Base-by-base conservation (phyloP, 2,888 invertebrate species). In the Itoplectis maculator region DNA sequence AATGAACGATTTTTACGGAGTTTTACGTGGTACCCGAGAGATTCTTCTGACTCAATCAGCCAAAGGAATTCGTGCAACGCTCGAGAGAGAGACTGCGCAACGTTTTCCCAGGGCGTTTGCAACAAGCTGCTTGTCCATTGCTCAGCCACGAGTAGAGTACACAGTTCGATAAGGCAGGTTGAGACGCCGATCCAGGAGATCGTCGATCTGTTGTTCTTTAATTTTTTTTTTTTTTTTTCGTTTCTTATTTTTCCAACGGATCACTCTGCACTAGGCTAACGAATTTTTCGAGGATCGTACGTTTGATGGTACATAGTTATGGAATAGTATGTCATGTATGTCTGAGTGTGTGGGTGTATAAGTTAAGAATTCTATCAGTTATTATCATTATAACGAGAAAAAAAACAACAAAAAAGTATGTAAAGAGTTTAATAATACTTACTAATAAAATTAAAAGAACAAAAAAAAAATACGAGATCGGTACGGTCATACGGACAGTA, bases 361-460 rank as follows among this genome's bases (percentile, higher is more conserved):
- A 88, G 88, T 86, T 88, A 88, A 89, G 88, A 88, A 88, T 88
- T 91, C 87, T 89, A 90, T 88, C 87, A 87, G 89, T 91, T 91
- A 90, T 89, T 69, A 77, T 89, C 87, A 90, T 90, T 89, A 90
- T 89, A 90, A 90, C 84, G 87, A 89, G 79, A 88, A 86, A 80
- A 42, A 61, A 49, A 68, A 35, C 4, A 47, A 47, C 7, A 72
- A 56, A 79, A 77, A 88, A 90, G 87, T 89, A 90, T 90, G 90
- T 91, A 91, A 91, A 89, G 90, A 91, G 89, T 91, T 91, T 91
- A 91, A 90, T 91, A 91, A 88, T 89, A 90, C 89, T 90, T 90
- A 90, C 88, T 89, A 89, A 89, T 89, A 88, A 89, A 89, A 89
- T 88, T 87, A 87, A 88, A 88, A 88, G 88, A 82, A 82, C 59